Evolutionary conservation across 2,888 invertebrate genomes (phyloP), one percentile per base, ranked within the genome.

Genomic region (Cryptophagus acutangulus): DNA sequence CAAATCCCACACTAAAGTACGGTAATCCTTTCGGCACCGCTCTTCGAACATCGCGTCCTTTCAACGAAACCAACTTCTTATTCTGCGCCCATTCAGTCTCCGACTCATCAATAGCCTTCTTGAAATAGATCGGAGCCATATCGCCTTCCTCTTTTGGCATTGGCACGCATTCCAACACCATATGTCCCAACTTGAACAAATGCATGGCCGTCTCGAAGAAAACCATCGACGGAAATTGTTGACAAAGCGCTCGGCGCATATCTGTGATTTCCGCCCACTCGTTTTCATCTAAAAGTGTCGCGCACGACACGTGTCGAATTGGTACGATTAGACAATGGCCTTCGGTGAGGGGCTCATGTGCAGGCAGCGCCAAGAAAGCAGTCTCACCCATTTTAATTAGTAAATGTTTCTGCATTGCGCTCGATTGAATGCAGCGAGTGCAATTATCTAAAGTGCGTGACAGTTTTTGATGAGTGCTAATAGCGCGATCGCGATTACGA

Each of bases 41-140:
- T 61, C 78, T 79, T 28, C 91, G 76, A 14, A 97, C 74, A 63
- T 86, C 79, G 62, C 82, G 86, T 5, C 72, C 72, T 45, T 59
- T 62, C 2, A 91, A 67, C 35, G 85, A 80, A 1, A 92, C 76
- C 20, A 93, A 63, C 73, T 97, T 96, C 64, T 92, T 94, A 65
- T 99, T 99, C 59, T 85, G 83, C 2, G 90, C 79, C 95, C 96
- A 99, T 70, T 96, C 95, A 12, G 80, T 78, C 70, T 95, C 97
- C 49, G 90, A 91, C 66, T 99, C 97, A 57, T 89, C 77, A 41
- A 99, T 81, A 0, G 95, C 96, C 76, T 99, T 99, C 77, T 95
- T 95, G 68, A 97, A 97, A 70, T 94, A 97, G 59, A 97, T 93
- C 0, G 95, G 90, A 2, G 92, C 90, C 71, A 86, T 73, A 57